Conservation (phyloP, 2,888 invertebrate genomes). For the Epinotia bilunana region DNA sequence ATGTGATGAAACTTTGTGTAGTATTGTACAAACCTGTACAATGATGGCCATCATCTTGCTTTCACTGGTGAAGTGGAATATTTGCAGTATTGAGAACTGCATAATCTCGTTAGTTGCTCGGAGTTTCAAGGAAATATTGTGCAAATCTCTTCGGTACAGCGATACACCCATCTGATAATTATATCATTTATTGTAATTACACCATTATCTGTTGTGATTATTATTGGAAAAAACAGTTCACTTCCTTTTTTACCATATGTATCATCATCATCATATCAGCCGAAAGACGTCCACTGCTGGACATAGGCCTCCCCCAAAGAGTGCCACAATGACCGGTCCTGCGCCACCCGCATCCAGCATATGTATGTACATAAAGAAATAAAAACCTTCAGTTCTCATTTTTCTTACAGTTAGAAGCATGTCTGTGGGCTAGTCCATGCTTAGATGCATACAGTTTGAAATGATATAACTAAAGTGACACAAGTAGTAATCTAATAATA, state of each 20-base stretch:
- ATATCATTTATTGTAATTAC: slow-evolving; percentile 12
- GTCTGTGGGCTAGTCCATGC: no score
- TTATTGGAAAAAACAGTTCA: neutral
- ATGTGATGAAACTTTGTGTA: neutral
- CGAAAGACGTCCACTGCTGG: no score
- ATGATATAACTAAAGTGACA: no score
- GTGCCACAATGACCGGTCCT: no score
- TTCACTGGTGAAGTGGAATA: slow-evolving; percentile 95
- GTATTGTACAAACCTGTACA: slow-evolving; percentile 83
- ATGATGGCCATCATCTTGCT: slow-evolving; percentile 97
- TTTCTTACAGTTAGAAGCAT: neutral
- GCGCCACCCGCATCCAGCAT: no score
- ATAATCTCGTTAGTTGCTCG: slow-evolving; percentile 86
- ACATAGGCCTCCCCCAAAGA: no score
- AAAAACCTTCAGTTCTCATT: neutral
- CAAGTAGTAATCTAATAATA: no score
- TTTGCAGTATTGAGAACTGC: slow-evolving; percentile 89
- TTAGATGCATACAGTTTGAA: no score
- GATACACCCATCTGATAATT: slow-evolving; percentile 84
- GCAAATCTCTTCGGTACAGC: slow-evolving; percentile 85
- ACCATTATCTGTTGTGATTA: no score
- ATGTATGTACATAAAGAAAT: neutral
- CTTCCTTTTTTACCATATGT: neutral
- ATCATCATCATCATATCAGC: no score
- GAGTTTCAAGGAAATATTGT: slow-evolving; percentile 87